These are phyloP conservation scores for Paratilapia polleni DNA, from an alignment of 2,113 vertebrate species.

Conservation along the genomic window DNA sequence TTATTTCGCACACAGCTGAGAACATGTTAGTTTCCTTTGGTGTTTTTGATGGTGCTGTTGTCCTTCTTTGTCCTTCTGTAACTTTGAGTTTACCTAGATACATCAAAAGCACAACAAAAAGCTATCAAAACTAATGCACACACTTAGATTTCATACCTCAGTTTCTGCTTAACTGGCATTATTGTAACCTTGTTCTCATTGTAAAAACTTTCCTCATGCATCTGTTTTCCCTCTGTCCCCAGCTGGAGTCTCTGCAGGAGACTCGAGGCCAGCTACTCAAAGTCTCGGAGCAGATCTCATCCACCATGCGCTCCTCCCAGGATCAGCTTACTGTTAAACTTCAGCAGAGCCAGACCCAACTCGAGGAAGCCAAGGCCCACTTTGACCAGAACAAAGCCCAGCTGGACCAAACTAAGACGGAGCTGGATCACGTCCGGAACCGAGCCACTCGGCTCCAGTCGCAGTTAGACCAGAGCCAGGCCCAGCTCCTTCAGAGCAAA, in stretches of 20 bases:
- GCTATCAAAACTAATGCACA: background rate
- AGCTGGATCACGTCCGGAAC: constrained; percentile 25
- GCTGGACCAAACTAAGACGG: constrained; percentile 62
- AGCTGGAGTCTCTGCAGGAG: constrained; percentile 80
- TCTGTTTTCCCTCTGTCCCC: background rate
- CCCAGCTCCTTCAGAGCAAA: constrained; percentile 67
- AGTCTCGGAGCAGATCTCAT: constrained; percentile 79
- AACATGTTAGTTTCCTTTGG: background rate
- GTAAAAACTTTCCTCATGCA: fast-evolving
- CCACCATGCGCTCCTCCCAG: constrained; percentile 81
- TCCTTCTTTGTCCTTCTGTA: background rate
- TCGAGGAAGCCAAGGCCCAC: constrained; percentile 44
- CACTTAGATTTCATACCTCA: background rate
- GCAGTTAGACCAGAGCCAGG: constrained; percentile 78
- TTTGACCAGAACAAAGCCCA: constrained; percentile 50
- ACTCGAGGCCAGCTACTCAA: constrained; percentile 80
- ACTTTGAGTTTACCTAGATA: background rate
- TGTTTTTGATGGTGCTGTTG: background rate
- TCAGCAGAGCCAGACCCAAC: constrained; percentile 71
- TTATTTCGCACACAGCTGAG: background rate
- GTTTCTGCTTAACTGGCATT: background rate
- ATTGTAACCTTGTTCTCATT: background rate
- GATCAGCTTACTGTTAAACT: constrained; percentile 82
- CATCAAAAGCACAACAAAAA: background rate
- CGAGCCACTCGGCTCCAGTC: constrained; percentile 43